A percentile compares a stretch with the other conserved stretches of the same genome.
These are phyloP conservation scores for Onthophagus sagittarius DNA, from an alignment of 2,888 invertebrate species.

Conservation along the genomic window DNA sequence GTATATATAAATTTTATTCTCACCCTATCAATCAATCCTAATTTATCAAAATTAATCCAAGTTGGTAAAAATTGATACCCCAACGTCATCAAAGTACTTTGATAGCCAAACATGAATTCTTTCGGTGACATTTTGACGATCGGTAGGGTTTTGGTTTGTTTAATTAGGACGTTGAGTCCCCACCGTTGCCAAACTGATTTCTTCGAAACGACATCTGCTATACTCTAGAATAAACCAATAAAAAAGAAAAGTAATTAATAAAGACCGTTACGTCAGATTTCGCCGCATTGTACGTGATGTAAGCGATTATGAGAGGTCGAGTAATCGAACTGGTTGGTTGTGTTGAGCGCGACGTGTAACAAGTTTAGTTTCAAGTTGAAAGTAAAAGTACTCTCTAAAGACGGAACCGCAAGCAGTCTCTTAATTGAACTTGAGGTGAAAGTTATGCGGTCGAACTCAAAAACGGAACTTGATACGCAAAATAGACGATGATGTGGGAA, in stretches of 20 bases:
- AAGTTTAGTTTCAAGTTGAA: neutral
- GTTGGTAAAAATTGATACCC: slow-evolving; percentile 79
- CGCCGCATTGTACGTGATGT: neutral
- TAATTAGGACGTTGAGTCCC: slow-evolving; percentile 68
- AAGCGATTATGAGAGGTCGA: neutral
- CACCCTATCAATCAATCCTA: slow-evolving; percentile 85
- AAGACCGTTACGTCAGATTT: too few species aligned
- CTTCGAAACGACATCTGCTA: slow-evolving; percentile 70
- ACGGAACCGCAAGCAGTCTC: neutral
- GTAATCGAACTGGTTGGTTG: neutral
- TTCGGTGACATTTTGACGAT: slow-evolving; percentile 75
- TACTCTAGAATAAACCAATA: slow-evolving; percentile 59
- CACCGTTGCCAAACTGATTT: slow-evolving; percentile 62
- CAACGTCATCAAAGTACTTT: slow-evolving; percentile 74
- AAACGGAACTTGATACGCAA: too few species aligned
- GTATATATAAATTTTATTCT: too few species aligned
- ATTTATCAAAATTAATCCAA: slow-evolving; percentile 83
- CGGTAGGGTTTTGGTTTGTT: slow-evolving; percentile 64
- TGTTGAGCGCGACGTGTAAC: neutral
- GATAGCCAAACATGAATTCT: slow-evolving; percentile 87
- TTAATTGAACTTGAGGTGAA: neutral
- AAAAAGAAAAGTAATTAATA: neutral
- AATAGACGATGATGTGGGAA: too few species aligned
- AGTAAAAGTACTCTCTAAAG: neutral
- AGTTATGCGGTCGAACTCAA: neutral